Conservation (phyloP, 2,113 vertebrate genomes). For the Oenanthe oenanthe region DNA sequence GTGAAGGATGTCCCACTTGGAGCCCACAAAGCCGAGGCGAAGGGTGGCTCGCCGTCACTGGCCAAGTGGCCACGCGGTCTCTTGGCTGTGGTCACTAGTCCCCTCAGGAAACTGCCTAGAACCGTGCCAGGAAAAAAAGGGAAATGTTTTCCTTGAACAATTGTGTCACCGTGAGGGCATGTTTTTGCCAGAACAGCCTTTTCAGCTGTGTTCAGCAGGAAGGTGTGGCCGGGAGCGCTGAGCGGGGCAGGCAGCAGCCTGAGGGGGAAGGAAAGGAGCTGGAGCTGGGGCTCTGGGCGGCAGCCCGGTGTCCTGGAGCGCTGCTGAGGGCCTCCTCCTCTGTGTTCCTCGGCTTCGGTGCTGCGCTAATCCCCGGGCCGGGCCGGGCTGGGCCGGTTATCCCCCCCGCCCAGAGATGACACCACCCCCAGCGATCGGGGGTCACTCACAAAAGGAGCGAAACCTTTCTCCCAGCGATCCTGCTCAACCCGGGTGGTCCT, state of each 20-base stretch:
- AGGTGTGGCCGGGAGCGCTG: neutral
- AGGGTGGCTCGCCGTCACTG: too few relatives aligned
- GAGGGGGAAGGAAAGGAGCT: neutral
- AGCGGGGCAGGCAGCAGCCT: neutral
- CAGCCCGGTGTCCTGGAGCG: neutral
- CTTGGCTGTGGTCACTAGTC: rapidly evolving
- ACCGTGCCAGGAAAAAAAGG: neutral
- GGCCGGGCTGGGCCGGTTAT: neutral
- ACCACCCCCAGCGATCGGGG: neutral
- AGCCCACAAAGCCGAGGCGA: rapidly evolving
- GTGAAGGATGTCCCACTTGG: neutral
- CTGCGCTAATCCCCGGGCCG: neutral
- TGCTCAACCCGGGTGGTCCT: rapidly evolving
- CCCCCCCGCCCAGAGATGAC: neutral
- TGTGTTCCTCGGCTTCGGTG: too few relatives aligned
- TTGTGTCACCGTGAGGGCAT: neutral
- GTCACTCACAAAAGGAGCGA: neutral
- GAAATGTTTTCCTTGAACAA: neutral
- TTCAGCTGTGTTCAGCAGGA: neutral
- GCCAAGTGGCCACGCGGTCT: neutral
- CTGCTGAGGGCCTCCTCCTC: neutral
- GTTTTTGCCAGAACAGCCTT: neutral
- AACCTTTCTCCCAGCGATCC: too few relatives aligned
- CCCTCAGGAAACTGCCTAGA: neutral
- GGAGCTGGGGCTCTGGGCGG: too few relatives aligned